Evolutionary conservation across 2,113 vertebrate genomes (phyloP).

Genomic region (Periophthalmus modestus): DNA sequence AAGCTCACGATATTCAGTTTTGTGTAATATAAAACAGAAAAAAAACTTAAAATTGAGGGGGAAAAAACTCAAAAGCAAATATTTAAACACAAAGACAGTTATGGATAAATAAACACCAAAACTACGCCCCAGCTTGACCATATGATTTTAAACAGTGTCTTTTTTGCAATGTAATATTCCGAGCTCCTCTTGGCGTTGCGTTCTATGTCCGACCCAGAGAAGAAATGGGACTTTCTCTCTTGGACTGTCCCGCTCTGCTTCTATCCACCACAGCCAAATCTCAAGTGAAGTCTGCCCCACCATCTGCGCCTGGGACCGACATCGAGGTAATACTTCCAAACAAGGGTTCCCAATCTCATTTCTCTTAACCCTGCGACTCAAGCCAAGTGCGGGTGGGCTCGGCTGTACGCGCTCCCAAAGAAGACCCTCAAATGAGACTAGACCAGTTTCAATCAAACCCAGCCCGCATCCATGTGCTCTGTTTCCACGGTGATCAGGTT

Average conservation of each 20-base stretch:
- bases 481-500: constrained; percentile 28
- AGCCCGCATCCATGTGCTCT: constrained; percentile 6
- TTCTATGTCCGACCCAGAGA: constrained; percentile 26
- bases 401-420: not conserved
- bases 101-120: too few relatives aligned
- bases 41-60: too few relatives aligned
- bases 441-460: constrained; percentile 8
- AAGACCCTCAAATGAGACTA: not conserved
- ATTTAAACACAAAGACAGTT: too few relatives aligned
- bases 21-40: too few relatives aligned
- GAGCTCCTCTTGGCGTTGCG: constrained; percentile 10
- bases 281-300: constrained; percentile 50
- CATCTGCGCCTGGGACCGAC: constrained; percentile 55
- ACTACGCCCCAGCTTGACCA: too few relatives aligned
- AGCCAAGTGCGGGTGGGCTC: constrained; percentile 21
- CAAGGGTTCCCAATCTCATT: constrained; percentile 58
- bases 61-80: too few relatives aligned
- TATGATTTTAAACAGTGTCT: too few relatives aligned
- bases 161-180: not conserved
- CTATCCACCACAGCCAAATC: constrained; percentile 51
- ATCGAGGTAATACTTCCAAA: constrained; percentile 55
- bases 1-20: too few relatives aligned
- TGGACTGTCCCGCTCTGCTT: constrained; percentile 34
- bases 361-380: constrained; percentile 46
- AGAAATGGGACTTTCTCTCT: constrained; percentile 11